Conservation (phyloP, 2,797 vertebrate genomes). For the Galaxias olidus region DNA sequence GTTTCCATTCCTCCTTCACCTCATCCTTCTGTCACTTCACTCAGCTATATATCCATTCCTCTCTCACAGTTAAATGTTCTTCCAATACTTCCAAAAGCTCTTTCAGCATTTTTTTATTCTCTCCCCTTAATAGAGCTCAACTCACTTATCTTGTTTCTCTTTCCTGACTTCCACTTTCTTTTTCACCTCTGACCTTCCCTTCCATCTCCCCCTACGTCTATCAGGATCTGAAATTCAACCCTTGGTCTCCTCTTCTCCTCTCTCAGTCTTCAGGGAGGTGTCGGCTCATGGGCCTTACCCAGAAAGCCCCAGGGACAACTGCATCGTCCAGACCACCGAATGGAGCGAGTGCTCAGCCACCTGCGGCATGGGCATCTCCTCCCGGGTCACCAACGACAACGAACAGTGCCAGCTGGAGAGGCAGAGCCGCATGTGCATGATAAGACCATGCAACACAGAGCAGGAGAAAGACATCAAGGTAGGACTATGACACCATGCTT, state of each 20-base stretch:
- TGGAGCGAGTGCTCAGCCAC: constrained; percentile 77
- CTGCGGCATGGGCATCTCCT: constrained; percentile 78
- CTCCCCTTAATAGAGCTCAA: no score
- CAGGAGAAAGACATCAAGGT: constrained; percentile 72
- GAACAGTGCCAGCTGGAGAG: constrained; percentile 74
- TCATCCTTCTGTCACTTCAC: neutral
- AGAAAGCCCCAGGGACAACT: constrained; percentile 74
- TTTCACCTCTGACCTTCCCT: neutral
- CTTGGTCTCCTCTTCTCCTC: constrained; percentile 16
- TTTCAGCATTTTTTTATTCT: no score
- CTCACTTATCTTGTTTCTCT: neutral
- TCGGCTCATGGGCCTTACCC: constrained; percentile 29
- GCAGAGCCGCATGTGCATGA: constrained; percentile 76
- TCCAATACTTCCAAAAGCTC: neutral
- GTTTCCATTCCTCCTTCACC: neutral
- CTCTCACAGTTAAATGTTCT: neutral
- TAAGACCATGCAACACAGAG: constrained; percentile 67
- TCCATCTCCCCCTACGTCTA: neutral
- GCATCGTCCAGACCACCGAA: constrained; percentile 77
- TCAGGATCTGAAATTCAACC: constrained; percentile 48
- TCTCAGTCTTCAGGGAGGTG: constrained; percentile 62
- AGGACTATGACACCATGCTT: no score
- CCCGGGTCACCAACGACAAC: constrained; percentile 78
- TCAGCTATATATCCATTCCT: neutral
- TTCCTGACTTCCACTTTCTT: neutral